Conservation (phyloP, 2,113 vertebrate species). For the Stegostoma tigrinum region DNA sequence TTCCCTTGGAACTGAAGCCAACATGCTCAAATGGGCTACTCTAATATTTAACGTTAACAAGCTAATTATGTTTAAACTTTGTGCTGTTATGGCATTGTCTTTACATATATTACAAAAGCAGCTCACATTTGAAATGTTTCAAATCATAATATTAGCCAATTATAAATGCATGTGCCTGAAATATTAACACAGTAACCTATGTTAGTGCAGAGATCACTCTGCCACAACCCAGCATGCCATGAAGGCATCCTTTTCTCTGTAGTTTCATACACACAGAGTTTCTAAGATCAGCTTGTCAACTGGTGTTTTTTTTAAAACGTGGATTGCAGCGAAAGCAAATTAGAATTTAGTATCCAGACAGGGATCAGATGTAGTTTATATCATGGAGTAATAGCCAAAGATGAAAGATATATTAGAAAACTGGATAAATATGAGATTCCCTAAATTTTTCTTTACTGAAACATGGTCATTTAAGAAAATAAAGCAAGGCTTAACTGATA, state of each 20-base stretch:
- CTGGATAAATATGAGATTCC: not conserved
- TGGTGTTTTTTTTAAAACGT: not conserved
- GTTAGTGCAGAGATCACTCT: not conserved
- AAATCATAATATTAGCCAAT: not conserved
- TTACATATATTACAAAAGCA: not conserved
- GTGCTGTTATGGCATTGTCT: not conserved
- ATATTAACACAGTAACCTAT: not conserved
- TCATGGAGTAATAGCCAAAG: not conserved
- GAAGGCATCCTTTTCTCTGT: not conserved
- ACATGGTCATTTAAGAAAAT: not conserved
- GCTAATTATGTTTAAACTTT: not conserved
- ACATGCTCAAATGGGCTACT: not conserved
- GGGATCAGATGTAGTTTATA: not conserved
- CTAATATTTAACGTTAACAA: not conserved
- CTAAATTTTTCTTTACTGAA: not conserved
- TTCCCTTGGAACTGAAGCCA: not conserved
- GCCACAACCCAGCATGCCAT: not conserved
- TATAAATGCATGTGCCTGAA: not conserved
- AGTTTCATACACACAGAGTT: not conserved
- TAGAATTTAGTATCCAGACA: not conserved
- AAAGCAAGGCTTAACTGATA: not conserved
- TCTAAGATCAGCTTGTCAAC: not conserved
- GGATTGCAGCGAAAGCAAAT: not conserved
- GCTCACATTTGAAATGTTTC: not conserved
- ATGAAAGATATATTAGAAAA: not conserved